These are phyloP conservation scores for Grantiella picta DNA, from an alignment of 2,113 vertebrate genomes.

Conservation along the genomic window DNA sequence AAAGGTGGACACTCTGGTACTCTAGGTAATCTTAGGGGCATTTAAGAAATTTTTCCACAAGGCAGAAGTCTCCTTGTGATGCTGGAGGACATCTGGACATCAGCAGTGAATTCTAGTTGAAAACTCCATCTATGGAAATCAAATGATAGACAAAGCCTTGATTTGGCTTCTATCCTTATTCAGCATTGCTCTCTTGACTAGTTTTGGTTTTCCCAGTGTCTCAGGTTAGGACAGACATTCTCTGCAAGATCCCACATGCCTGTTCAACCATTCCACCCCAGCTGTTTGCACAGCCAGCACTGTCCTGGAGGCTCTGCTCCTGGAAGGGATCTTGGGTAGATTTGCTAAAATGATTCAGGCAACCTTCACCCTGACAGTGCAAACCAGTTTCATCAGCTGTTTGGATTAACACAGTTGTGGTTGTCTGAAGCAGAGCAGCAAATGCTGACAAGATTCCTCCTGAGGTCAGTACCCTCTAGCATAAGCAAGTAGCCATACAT, in stretches of 20 bases:
- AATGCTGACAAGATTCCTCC: neutral
- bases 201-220: neutral
- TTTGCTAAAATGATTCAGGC: neutral
- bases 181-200: neutral
- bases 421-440: neutral
- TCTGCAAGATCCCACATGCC: neutral
- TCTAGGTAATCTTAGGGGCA: neutral
- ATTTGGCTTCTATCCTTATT: neutral
- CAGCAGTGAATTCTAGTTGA: neutral
- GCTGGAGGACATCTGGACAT: neutral
- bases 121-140: neutral
- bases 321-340: neutral
- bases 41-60: neutral
- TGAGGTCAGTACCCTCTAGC: neutral
- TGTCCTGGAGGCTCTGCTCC: neutral
- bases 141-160: neutral
- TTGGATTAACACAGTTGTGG: neutral
- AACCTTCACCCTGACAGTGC: fast-evolving
- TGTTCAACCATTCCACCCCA: neutral
- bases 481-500: neutral
- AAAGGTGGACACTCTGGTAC: neutral
- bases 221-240: neutral
- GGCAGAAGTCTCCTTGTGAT: neutral
- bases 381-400: neutral
- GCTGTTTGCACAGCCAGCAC: neutral